phyloP scores from a whole-genome alignment of 2,113 vertebrate species.

The Furnarius figulus region DNA sequence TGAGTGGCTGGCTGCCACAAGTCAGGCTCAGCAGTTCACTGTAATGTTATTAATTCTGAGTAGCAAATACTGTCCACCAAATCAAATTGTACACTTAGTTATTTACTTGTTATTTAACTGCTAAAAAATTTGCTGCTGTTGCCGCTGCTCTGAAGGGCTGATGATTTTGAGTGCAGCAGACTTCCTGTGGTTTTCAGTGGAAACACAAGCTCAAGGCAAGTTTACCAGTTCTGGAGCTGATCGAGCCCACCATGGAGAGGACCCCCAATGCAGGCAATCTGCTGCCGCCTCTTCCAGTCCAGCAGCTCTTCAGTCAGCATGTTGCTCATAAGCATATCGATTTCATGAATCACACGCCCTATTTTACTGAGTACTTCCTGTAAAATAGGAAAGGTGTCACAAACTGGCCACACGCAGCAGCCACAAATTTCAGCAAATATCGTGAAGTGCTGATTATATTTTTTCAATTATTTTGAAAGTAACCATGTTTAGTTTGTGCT shows the following conservation, averaged over 20 bases:
- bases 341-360: slow-evolving; percentile 87
- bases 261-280: slow-evolving; percentile 92
- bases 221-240: slow-evolving; percentile 95
- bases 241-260: slow-evolving; percentile 89
- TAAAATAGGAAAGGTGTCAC: background rate
- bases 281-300: slow-evolving; percentile 93
- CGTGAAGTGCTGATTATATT: accelerated
- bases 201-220: slow-evolving; percentile 7
- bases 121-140: background rate
- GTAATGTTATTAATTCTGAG: background rate
- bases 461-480: background rate
- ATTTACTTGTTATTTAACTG: background rate
- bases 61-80: background rate
- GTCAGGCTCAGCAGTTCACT: background rate
- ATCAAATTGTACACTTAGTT: background rate
- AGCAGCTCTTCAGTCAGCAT: slow-evolving; percentile 88
- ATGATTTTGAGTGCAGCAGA: background rate
- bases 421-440: background rate
- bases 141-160: background rate
- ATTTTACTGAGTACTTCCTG: slow-evolving; percentile 92
- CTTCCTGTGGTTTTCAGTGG: slow-evolving; percentile 74
- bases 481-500: background rate
- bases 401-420: background rate
- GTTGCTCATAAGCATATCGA: slow-evolving; percentile 84
- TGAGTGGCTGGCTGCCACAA: background rate